Evolutionary conservation across 2,797 vertebrate species (phyloP).

Genomic region (Myioborus melanocephalus): DNA sequence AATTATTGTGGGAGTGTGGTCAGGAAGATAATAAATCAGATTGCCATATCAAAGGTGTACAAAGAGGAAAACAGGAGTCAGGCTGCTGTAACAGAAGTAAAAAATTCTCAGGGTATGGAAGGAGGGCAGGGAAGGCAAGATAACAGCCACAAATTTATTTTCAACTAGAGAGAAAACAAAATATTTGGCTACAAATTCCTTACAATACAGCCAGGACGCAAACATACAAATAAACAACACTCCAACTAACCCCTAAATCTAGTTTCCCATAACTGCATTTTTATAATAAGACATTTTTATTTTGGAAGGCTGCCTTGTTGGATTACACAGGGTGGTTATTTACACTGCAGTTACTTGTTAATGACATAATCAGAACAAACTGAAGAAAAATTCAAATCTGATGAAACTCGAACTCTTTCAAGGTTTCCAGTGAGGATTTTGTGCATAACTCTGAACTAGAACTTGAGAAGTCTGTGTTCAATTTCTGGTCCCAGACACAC

Average conservation of each 20-base stretch:
- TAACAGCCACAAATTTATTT: slow-evolving; percentile 51
- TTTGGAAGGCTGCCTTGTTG: slow-evolving; percentile 37
- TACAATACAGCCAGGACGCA: neutral
- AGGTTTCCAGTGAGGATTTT: neutral
- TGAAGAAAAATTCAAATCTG: neutral
- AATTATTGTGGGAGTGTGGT: slow-evolving; percentile 55
- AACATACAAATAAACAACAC: neutral
- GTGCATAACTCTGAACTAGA: neutral
- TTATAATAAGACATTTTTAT: neutral
- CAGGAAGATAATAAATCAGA: slow-evolving; percentile 56
- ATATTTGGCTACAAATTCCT: slow-evolving; percentile 2
- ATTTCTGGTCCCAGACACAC: neutral
- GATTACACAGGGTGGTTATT: neutral
- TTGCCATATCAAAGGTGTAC: slow-evolving; percentile 41
- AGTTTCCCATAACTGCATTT: neutral
- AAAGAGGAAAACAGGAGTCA: slow-evolving; percentile 3
- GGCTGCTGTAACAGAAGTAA: neutral
- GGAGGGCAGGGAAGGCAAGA: slow-evolving; percentile 8
- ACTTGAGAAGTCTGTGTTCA: neutral
- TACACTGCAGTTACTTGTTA: slow-evolving; percentile 5
- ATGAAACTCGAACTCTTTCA: neutral
- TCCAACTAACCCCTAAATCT: neutral
- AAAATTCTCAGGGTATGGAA: slow-evolving; percentile 1
- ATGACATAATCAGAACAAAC: slow-evolving; percentile 27
- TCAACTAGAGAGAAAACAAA: slow-evolving; percentile 31